Evolutionary conservation across 1,140 invertebrate species (phyloP).

Genomic region (Nasonia vitripennis): DNA sequence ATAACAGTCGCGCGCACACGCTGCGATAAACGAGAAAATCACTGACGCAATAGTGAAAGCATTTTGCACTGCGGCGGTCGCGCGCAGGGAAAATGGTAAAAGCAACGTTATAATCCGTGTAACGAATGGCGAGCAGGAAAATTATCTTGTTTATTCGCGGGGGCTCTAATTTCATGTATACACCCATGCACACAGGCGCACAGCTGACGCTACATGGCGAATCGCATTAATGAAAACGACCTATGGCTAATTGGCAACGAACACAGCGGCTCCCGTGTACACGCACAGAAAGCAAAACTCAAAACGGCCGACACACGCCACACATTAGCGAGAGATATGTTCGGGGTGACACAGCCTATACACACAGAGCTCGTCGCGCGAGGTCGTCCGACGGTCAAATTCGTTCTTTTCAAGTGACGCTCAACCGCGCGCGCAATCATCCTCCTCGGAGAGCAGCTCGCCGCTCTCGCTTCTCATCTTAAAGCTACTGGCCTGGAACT

Average conservation of each 20-base stretch:
- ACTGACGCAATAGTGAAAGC: background rate
- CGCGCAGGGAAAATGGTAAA: no score
- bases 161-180: background rate
- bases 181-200: background rate
- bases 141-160: background rate
- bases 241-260: background rate
- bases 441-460: background rate
- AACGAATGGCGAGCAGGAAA: background rate
- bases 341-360: no score
- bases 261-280: no score
- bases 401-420: slow-evolving; percentile 43
- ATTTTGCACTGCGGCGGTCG: background rate
- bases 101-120: no score
- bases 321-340: background rate
- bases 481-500: background rate
- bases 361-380: background rate
- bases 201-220: background rate
- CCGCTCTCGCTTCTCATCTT: background rate
- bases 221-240: background rate
- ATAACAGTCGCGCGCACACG: no score
- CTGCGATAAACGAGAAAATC: background rate
- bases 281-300: background rate
- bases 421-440: background rate
- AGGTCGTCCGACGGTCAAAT: slow-evolving; percentile 52
- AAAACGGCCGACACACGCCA: background rate